Percentiles rank a stretch among this genome's conserved stretches.
These are phyloP conservation scores for Esox niger DNA, from an alignment of 2,113 vertebrate genomes.

Conservation along the genomic window DNA sequence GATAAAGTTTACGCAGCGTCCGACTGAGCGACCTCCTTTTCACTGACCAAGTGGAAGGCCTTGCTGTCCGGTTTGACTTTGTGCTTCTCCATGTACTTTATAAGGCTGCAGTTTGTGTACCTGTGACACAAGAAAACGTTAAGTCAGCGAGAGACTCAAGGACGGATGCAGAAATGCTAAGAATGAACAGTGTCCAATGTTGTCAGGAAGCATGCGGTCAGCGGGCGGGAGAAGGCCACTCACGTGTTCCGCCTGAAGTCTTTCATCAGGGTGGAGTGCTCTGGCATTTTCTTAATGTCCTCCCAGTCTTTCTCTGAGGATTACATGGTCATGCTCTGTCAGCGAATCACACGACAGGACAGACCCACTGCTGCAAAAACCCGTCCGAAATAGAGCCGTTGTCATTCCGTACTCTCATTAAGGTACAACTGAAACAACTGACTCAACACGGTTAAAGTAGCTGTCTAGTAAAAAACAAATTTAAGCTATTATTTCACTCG, in stretches of 20 bases:
- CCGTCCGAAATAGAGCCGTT: too few relatives aligned
- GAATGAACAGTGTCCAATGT: background rate
- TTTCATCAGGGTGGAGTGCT: conserved; percentile 99
- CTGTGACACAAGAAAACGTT: conserved; percentile 58
- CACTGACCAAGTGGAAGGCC: conserved; percentile 98
- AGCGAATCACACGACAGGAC: too few relatives aligned
- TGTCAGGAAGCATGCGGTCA: background rate
- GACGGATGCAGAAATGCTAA: background rate
- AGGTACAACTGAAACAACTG: too few relatives aligned
- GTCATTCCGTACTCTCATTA: too few relatives aligned
- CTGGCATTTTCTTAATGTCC: conserved; percentile 99
- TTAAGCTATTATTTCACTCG: background rate
- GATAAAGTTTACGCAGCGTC: conserved; percentile 10
- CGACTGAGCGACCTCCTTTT: background rate
- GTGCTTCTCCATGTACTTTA: conserved; percentile 99
- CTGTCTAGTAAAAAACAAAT: too few relatives aligned
- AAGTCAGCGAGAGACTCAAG: background rate
- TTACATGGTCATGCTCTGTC: conserved; percentile 21
- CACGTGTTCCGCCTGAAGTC: conserved; percentile 99
- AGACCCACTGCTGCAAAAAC: too few relatives aligned
- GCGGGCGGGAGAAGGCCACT: conserved; percentile 66
- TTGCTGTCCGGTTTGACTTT: conserved; percentile 99
- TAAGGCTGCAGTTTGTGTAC: conserved; percentile 99
- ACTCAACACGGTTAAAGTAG: too few relatives aligned
- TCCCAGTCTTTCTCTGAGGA: conserved; percentile 98